Base-by-base conservation (phyloP, 2,888 invertebrate species). In the Antheraea assamensis region DNA sequence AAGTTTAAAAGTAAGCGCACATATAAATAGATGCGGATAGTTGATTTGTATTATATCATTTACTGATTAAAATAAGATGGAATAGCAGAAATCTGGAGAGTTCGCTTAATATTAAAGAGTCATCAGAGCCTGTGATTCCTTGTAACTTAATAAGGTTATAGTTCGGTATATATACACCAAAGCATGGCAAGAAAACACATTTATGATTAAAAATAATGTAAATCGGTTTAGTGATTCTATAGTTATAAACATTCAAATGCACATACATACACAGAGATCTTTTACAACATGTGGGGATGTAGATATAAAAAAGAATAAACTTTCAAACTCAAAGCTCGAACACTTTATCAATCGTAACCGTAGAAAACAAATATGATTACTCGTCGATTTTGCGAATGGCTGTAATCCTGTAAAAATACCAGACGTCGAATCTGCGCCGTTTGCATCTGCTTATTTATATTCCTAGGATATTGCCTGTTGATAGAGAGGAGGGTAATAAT, bases 401-500 rank as follows among this genome's bases (percentile, higher is more conserved):
- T 49, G 64, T 30, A 68, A 52, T 66, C 49, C 47, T 52, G 31
- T 72, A 68, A 72, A 72, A 31, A 66, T 64, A 64, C 15, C 61
- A 64, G 61, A 64, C 61, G 27, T 64, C 61, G 30, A 64, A 30
- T 64, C 15, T 30, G 21, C 61, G 76, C 73, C 55, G 76, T 75
- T 30, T 80, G 77, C 71, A 75, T 77, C 30, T 77, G 74, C 74
- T 74, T 73, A 73, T 71, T 75, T 74, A 75, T 78, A 76, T 75
- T 76, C 47, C 72, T 30, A 35, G 52, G 71, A 75, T 74, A 74
- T 74, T 73, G 64, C 71, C 35, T 71, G 55, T 52, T 75, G 75
- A 73, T 58, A 75, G 76, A 75, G 78, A 71, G 71, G 78, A 73
- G 76, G 75, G 78, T 77, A 79, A 78, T 80, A 79, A 78, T 76